Base-by-base conservation (phyloP, 2,113 vertebrate species). In the Tenebrosternarchus preto region DNA sequence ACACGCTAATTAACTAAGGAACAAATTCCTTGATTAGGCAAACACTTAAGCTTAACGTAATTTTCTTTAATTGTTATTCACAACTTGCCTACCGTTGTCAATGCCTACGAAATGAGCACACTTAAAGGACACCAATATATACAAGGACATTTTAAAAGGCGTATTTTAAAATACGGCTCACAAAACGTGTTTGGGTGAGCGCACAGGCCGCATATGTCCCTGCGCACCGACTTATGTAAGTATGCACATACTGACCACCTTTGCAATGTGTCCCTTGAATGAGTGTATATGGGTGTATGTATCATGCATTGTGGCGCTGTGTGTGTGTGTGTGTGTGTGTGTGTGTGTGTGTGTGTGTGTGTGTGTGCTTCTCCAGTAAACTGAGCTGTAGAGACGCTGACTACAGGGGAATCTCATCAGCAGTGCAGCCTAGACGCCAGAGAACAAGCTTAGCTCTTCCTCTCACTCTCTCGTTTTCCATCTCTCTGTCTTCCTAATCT, bases 371-470 rank as follows among this genome's bases (percentile, higher is more conserved):
- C 50, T 74, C 50, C 66, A 87, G 91, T 92, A 92, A 92, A 84
- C 88, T 88, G 92, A 92, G 89, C 88, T 84, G 84, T 82, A 88
- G 89, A 93, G 92, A 93, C 91, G 91, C 91, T 92, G 92, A 92
- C 92, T 91, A 82, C 89, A 84, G 90, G 90, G 86, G 87, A 92
- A 91, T 91, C 91, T 89, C 89, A 89, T 90, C 87, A 86, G 91
- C 87, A 86, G 86, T 85, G 89, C 86, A 83, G 81, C 87, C 85
- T 82, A 92, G 92, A 93, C 91, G 90, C 92, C 91, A 92, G 86
- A 91, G 88, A 88, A 88, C 90, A 88, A 90, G 87, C 70, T n/a
- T 83, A 80, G 73, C 83, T 86, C 84, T 84, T 86, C 80, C 85
- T 84, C 82, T 80, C 33, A 57, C 73, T 73, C 71, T 77, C 75